A percentile compares a stretch with the other conserved stretches of the same genome.
Conservation (phyloP, 2,888 invertebrate genomes). For the Tineola bisselliella region DNA sequence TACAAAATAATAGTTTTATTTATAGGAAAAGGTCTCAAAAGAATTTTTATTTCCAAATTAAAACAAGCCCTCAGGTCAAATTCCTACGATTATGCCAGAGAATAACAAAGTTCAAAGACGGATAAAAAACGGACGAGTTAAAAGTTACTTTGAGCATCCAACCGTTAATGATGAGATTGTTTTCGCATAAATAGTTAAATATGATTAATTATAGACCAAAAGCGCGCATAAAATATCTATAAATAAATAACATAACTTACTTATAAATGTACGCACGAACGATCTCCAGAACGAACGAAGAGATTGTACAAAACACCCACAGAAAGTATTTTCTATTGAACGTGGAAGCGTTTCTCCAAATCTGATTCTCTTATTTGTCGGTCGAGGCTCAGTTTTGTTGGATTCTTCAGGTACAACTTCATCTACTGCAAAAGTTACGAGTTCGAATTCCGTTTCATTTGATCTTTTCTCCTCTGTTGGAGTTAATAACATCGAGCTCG, state of each 20-base stretch:
- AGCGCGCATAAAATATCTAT: not conserved
- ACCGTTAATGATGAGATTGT: conserved; percentile 25
- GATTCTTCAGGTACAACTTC: not conserved
- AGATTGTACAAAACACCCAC: conserved; percentile 38
- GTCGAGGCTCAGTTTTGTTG: not conserved
- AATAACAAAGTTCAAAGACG: conserved; percentile 14
- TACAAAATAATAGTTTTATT: too few relatives aligned
- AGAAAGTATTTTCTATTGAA: conserved; percentile 30
- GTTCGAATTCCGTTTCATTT: conserved; percentile 6
- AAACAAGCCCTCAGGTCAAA: conserved; percentile 10
- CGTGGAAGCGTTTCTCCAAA: conserved; percentile 38
- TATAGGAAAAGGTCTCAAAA: not conserved
- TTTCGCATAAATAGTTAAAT: conserved; percentile 20
- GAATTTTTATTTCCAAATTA: not conserved
- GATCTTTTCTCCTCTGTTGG: not conserved
- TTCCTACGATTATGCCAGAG: not conserved
- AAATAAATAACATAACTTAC: not conserved
- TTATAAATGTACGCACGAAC: not conserved
- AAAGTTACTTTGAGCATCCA: conserved; percentile 22
- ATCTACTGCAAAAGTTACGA: not conserved
- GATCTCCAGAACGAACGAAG: conserved; percentile 42
- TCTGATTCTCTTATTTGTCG: conserved; percentile 45
- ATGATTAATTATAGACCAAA: conserved; percentile 6
- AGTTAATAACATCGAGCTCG: not conserved
- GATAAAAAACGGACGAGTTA: conserved; percentile 21